Base-by-base conservation (phyloP, 2,797 vertebrate species). In the Pipistrellus nathusii region DNA sequence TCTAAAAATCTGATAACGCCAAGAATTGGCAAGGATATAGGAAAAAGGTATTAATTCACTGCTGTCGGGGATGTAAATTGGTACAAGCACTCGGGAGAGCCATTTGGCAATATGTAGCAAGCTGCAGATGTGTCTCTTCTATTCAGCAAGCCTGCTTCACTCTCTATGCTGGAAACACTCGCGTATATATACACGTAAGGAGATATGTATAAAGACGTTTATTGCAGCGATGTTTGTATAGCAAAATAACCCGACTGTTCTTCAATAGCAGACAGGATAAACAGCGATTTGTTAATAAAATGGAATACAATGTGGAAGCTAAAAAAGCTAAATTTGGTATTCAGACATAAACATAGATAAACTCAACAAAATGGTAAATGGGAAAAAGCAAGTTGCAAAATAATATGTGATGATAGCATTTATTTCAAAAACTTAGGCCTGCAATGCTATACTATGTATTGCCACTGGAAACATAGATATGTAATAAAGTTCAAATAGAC, bases 1-100 rank as follows among this genome's bases (percentile, higher is more conserved):
- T 6, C 78, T 32, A 83, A 27, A 94, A 90, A 93, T 85, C 68
- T 92, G 85, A 62, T 76, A 82, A 86, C 8, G 35, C 38, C 71
- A 86, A 91, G 46, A 85, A 86, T 75, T 94, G 94, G 41, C 88
- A 91, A 84, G 41, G 46, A 94, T 27, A 53, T 46, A 83, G 21
- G 8, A 3, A 62, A 87, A 92, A 80, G 66, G n/a, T 82, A 53
- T 80, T 46, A 41, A 14, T 55, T 71, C 38, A 27, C 41, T 55
- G 38, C 32, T 83, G 72, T 23, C 51, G 83, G 71, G 35, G 64
- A 76, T 64, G 48, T 78, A 86, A 91, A 91, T 55, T 48, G 53
- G 41, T 66, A 62, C 72, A 51, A 68, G 51, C 66, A 68, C 91
- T 32, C 25, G 0, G 41, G 71, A 88, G 81, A 80, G 55, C 35